Percentiles rank a stretch among this genome's conserved stretches.
These are phyloP conservation scores for Thunnus maccoyii DNA, from an alignment of 2,113 vertebrate species.

Conservation along the genomic window DNA sequence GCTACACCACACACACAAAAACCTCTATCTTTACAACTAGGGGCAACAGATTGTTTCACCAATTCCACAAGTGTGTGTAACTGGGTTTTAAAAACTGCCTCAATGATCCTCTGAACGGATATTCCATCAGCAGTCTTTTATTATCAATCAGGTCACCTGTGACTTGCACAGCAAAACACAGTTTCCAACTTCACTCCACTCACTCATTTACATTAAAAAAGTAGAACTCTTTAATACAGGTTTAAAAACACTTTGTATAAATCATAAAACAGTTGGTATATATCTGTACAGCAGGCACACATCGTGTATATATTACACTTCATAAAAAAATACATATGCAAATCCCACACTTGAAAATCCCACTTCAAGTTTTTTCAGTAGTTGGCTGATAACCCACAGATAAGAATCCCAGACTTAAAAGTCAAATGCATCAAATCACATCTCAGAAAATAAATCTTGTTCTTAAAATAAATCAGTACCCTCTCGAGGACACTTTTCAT, in stretches of 20 bases:
- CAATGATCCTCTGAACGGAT: background rate
- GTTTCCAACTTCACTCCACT: conserved; percentile 41
- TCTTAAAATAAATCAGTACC: conserved; percentile 33
- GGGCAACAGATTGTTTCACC: too few species aligned
- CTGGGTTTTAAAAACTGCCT: too few species aligned
- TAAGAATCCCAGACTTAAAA: conserved; percentile 31
- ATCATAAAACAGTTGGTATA: conserved; percentile 46
- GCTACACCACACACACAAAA: background rate
- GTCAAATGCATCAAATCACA: conserved; percentile 30
- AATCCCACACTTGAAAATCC: conserved; percentile 66
- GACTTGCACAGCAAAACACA: conserved; percentile 75
- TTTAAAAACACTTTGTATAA: conserved; percentile 67
- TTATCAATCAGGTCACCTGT: conserved; percentile 73
- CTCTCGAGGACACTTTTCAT: conserved; percentile 36
- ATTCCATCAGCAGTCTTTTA: conserved; percentile 50
- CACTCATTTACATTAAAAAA: conserved; percentile 55
- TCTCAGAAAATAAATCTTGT: conserved; percentile 50
- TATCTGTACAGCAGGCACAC: conserved; percentile 74
- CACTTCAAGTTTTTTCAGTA: conserved; percentile 78
- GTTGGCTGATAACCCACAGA: conserved; percentile 50
- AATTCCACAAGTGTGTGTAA: too few species aligned
- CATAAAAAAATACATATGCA: conserved; percentile 62
- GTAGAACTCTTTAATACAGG: conserved; percentile 61
- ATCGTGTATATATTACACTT: conserved; percentile 71
- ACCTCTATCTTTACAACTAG: background rate